These are phyloP conservation scores for Crocallis elinguaria DNA, from an alignment of 2,888 invertebrate genomes.

Conservation along the genomic window DNA sequence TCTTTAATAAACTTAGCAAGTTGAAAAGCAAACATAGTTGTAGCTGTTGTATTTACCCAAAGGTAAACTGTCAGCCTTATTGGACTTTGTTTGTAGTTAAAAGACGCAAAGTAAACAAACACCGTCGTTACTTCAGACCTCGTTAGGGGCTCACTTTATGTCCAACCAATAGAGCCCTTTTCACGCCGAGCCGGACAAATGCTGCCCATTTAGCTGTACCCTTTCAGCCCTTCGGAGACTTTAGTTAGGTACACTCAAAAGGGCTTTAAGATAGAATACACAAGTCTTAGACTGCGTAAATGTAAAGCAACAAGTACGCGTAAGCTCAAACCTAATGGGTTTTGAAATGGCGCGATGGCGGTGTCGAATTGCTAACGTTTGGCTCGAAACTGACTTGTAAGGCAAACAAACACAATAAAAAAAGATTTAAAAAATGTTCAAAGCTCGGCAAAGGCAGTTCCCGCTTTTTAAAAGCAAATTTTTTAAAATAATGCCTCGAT, in stretches of 20 bases:
- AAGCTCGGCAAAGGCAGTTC: too few species aligned
- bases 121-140: conserved; percentile 40
- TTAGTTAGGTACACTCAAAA: conserved; percentile 44
- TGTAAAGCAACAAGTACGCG: conserved; percentile 44
- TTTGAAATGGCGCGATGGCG: conserved; percentile 16
- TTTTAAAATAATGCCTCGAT: too few species aligned
- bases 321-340: conserved; percentile 38
- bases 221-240: conserved; percentile 45
- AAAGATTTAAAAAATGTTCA: too few species aligned
- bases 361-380: not conserved
- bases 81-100: conserved; percentile 29
- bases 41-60: conserved; percentile 16
- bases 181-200: conserved; percentile 50
- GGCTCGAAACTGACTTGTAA: not conserved
- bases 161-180: conserved; percentile 45
- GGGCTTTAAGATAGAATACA: conserved; percentile 41
- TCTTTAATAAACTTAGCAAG: not conserved
- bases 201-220: conserved; percentile 49
- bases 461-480: too few species aligned
- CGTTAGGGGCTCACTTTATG: conserved; percentile 50
- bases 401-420: not conserved
- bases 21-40: conserved; percentile 10
- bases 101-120: conserved; percentile 37
- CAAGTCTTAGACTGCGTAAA: conserved; percentile 36
- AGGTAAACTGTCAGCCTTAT: conserved; percentile 24